Conservation (phyloP, 2,797 vertebrate genomes). For the Clarias pachynema region DNA sequence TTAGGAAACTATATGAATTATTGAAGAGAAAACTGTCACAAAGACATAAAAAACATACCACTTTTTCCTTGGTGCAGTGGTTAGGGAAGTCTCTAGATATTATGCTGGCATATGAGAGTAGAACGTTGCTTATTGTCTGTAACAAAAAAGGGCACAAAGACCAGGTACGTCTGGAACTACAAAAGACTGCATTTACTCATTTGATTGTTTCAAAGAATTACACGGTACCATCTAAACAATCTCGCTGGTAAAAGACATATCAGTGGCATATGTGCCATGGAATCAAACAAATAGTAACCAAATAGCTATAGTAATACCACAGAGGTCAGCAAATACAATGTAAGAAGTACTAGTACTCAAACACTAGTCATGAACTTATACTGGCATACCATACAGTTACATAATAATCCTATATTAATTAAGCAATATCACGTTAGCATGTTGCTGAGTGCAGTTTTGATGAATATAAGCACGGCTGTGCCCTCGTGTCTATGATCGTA, state of each 20-base stretch:
- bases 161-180: background rate
- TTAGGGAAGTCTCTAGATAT: constrained; percentile 94
- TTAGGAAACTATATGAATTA: background rate
- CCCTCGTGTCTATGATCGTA: no score
- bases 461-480: no score
- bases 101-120: constrained; percentile 93
- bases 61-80: constrained; percentile 96
- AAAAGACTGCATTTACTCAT: background rate
- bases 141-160: background rate
- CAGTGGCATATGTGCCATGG: background rate
- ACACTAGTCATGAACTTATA: background rate
- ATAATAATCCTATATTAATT: background rate
- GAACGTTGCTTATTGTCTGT: constrained; percentile 97
- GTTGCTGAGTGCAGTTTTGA: no score
- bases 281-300: background rate
- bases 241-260: background rate
- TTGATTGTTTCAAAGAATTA: background rate
- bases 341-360: background rate
- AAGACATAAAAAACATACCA: constrained; percentile 67
- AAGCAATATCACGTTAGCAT: no score
- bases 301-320: background rate
- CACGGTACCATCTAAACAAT: background rate
- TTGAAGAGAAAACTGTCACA: background rate
- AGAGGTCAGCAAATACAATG: background rate
- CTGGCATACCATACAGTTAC: background rate